phyloP scores from a whole-genome alignment of 2,888 invertebrate species.

The Cheilosia soror region DNA sequence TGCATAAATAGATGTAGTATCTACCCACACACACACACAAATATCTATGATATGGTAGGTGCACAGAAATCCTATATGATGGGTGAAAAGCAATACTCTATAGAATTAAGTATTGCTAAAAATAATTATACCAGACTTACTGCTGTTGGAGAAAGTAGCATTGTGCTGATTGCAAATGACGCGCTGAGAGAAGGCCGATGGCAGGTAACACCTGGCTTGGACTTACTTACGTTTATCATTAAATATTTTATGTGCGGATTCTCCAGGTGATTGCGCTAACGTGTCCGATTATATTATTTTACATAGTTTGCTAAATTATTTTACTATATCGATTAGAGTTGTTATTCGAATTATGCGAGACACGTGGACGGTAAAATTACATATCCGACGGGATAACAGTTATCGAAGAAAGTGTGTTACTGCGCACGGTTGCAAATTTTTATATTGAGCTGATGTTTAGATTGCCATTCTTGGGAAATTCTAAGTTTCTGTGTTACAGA shows the following conservation, averaged over 20 bases:
- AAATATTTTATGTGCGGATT: background rate
- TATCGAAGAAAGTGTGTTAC: no score
- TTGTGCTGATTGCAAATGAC: constrained; percentile 2
- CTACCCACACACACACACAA: background rate
- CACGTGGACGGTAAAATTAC: no score
- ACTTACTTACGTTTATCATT: constrained; percentile 23
- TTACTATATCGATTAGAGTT: no score
- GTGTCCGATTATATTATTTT: constrained; percentile 11
- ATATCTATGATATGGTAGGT: background rate
- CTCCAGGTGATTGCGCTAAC: background rate
- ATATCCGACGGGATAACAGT: no score
- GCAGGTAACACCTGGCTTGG: constrained; percentile 23
- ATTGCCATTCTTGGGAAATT: no score
- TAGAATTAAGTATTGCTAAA: constrained; percentile 24
- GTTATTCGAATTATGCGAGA: no score
- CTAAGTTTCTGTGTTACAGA: no score
- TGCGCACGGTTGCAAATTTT: no score
- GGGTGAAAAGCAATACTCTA: background rate
- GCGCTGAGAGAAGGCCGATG: background rate
- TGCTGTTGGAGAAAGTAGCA: constrained; percentile 31
- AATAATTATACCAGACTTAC: constrained; percentile 43
- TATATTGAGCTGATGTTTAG: no score
- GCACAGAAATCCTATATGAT: background rate
- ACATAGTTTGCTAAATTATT: background rate
- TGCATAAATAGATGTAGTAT: background rate